Evolutionary conservation across 2,888 invertebrate species (phyloP).

Genomic region (Anthoptus insignis): DNA sequence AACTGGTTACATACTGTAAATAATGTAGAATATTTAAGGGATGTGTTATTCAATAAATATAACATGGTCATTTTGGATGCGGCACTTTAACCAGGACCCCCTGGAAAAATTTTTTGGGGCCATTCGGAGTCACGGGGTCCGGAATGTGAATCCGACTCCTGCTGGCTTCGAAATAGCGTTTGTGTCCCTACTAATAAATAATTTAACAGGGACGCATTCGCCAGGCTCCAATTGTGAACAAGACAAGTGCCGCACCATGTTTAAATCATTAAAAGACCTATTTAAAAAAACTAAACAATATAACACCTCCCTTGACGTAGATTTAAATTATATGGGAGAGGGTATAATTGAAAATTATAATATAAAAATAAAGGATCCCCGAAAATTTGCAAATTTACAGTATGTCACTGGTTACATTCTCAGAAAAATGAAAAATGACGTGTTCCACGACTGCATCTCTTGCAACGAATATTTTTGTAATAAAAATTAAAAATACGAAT

Average conservation of each 20-base stretch:
- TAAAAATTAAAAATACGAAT: not conserved
- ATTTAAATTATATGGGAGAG: not conserved
- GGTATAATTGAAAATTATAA: not conserved
- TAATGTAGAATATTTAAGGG: constrained; percentile 15
- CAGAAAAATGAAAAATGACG: not conserved
- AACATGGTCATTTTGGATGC: constrained; percentile 22
- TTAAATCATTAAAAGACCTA: not conserved
- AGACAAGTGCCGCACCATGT: not conserved
- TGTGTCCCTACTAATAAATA: not conserved
- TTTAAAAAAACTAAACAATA: not conserved
- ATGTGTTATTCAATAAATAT: constrained; percentile 25
- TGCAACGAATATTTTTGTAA: not conserved
- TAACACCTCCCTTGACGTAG: not conserved
- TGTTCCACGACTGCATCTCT: not conserved
- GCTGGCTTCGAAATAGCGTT: constrained; percentile 11
- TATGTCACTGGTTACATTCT: too few relatives aligned
- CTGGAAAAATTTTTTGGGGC: constrained; percentile 36
- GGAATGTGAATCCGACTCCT: constrained; percentile 25
- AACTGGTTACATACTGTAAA: constrained; percentile 22
- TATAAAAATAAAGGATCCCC: not conserved
- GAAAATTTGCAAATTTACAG: too few relatives aligned
- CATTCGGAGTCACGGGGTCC: constrained; percentile 27
- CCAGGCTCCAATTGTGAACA: constrained; percentile 10
- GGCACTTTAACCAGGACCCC: constrained; percentile 37
- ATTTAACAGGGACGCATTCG: not conserved